Evolutionary conservation across 1,140 invertebrate species (phyloP).

Genomic region (Plectrocnemia conspersa): DNA sequence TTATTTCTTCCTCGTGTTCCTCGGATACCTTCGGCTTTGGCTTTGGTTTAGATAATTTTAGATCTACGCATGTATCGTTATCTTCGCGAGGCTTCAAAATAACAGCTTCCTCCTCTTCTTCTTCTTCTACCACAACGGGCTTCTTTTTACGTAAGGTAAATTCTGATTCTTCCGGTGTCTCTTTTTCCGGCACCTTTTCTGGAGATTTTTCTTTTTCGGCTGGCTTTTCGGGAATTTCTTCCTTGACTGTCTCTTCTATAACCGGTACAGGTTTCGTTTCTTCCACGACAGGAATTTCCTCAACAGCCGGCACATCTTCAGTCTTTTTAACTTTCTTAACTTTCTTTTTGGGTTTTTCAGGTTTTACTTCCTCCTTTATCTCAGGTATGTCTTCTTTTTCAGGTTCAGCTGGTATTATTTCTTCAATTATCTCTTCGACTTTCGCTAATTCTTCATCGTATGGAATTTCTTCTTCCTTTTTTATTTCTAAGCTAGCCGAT

Average conservation of each 20-base stretch:
- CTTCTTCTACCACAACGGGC: conserved; percentile 20
- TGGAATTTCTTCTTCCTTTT: neutral
- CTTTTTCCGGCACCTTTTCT: conserved; percentile 43
- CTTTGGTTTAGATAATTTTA: conserved; percentile 27
- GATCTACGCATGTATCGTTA: conserved; percentile 38
- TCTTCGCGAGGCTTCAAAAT: conserved; percentile 35
- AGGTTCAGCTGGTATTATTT: conserved; percentile 24
- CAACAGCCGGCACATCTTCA: conserved; percentile 32
- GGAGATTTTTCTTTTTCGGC: conserved; percentile 37
- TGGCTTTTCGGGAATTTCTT: conserved; percentile 38
- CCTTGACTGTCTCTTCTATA: conserved; percentile 8
- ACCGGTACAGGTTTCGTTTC: conserved; percentile 31
- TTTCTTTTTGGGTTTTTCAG: conserved; percentile 24
- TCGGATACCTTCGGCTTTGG: conserved; percentile 53
- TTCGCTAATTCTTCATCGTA: conserved; percentile 16
- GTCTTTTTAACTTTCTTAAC: conserved; percentile 36
- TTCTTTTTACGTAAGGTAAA: conserved; percentile 39
- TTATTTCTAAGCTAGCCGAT: conserved; percentile 27
- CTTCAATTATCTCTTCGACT: conserved; percentile 31
- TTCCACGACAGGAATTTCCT: conserved; percentile 26
- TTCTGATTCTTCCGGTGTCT: conserved; percentile 42
- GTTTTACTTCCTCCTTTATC: conserved; percentile 25
- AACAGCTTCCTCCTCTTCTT: conserved; percentile 5
- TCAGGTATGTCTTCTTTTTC: conserved; percentile 16
- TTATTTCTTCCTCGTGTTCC: conserved; percentile 67